Conservation (phyloP, 2,888 invertebrate genomes). For the Netelia inedita region DNA sequence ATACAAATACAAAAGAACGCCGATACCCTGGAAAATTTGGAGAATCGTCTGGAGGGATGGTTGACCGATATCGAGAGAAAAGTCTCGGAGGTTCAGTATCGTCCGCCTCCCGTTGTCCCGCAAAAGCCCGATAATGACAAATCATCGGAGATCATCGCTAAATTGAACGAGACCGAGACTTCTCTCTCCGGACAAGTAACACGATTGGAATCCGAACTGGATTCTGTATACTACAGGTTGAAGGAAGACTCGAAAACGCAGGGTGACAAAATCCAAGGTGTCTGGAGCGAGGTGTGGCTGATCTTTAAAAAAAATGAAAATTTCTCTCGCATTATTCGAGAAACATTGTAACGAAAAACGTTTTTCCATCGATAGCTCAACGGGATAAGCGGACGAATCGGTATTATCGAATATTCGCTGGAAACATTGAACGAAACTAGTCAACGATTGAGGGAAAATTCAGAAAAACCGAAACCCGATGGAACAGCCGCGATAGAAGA, state of each 20-base stretch:
- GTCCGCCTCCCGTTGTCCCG: constrained; percentile 45
- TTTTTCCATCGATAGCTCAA: constrained; percentile 72
- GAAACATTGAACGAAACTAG: constrained; percentile 73
- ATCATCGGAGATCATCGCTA: constrained; percentile 71
- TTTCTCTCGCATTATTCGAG: background rate
- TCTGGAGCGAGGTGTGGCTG: constrained; percentile 70
- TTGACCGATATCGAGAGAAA: constrained; percentile 84
- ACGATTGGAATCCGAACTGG: constrained; percentile 74
- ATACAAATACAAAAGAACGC: constrained; percentile 88
- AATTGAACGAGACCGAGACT: constrained; percentile 76
- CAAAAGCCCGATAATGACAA: constrained; percentile 68
- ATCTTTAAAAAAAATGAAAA: background rate
- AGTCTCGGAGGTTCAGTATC: constrained; percentile 83
- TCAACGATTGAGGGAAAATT: constrained; percentile 68
- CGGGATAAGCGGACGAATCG: constrained; percentile 73
- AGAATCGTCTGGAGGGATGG: constrained; percentile 85
- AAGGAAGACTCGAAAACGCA: constrained; percentile 70
- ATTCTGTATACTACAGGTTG: constrained; percentile 67
- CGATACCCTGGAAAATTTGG: constrained; percentile 87
- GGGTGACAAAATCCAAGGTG: constrained; percentile 67
- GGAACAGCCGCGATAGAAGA: constrained; percentile 73
- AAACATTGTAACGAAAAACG: background rate
- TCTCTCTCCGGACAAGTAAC: constrained; percentile 73
- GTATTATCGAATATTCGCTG: constrained; percentile 74
- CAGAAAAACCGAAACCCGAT: constrained; percentile 65